Conservation (phyloP, 92 coral and sea anemone species). For the Hydrozoanthus gracilis region DNA sequence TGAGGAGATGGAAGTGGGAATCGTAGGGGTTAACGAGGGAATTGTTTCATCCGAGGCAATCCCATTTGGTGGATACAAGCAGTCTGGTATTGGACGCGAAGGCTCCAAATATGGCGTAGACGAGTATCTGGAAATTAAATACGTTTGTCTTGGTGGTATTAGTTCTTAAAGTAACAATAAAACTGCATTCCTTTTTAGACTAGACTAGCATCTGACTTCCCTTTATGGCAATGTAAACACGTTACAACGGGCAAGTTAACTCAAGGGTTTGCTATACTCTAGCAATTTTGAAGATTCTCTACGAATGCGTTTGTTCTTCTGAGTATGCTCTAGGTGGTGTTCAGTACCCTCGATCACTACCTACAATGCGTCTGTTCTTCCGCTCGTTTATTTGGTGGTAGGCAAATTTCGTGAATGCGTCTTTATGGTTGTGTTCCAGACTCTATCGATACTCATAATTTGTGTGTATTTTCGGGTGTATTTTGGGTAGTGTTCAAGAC, state of each 20-base stretch:
- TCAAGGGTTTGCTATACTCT: neutral
- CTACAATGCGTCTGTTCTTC: neutral
- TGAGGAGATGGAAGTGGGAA: constrained; percentile 88
- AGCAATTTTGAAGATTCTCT: neutral
- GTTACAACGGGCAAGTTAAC: neutral
- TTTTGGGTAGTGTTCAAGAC: no score
- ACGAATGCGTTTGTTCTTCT: neutral
- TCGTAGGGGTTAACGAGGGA: constrained; percentile 90
- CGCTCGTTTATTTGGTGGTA: neutral
- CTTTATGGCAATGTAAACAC: neutral
- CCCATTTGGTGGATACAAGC: constrained; percentile 97
- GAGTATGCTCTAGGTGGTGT: no score
- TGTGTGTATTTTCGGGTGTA: no score
- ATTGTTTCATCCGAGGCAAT: constrained; percentile 79
- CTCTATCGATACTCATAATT: no score
- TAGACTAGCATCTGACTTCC: neutral
- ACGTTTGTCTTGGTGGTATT: constrained; percentile 89
- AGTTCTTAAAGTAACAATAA: neutral
- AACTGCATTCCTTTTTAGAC: neutral
- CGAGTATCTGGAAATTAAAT: constrained; percentile 86
- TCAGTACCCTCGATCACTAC: neutral
- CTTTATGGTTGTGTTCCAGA: no score
- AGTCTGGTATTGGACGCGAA: constrained; percentile 94
- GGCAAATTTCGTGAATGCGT: no score
- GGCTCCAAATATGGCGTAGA: constrained; percentile 94